Percentiles rank a stretch among this genome's conserved stretches.
phyloP scores from a whole-genome alignment of 2,113 vertebrate species.

The Mesoclemmys tuberculata region DNA sequence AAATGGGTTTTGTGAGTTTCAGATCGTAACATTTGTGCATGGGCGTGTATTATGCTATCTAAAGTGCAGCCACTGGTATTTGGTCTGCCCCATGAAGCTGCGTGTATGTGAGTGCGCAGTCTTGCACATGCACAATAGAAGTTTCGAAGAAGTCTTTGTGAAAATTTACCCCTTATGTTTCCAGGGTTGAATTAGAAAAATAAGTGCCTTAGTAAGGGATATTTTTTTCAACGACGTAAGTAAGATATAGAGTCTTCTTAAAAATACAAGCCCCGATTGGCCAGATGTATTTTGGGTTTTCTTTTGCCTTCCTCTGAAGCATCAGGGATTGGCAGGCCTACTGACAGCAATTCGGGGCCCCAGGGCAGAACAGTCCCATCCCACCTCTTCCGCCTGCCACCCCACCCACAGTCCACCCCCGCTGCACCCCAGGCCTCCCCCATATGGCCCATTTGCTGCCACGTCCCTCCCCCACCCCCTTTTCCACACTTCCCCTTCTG shows the following conservation, averaged over 20 bases:
- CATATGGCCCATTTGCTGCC: too few relatives aligned
- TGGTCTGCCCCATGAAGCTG: not conserved
- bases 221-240: rapidly evolving
- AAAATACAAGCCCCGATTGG: rapidly evolving
- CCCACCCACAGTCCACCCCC: too few relatives aligned
- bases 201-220: not conserved
- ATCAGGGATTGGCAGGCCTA: not conserved
- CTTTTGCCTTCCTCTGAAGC: not conserved
- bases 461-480: too few relatives aligned
- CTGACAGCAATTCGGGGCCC: too few relatives aligned
- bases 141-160: not conserved
- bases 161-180: not conserved
- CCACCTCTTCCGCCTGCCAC: too few relatives aligned
- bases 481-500: too few relatives aligned
- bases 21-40: rapidly evolving
- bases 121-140: not conserved
- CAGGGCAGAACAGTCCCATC: too few relatives aligned
- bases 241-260: not conserved
- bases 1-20: rapidly evolving
- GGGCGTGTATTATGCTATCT: rapidly evolving
- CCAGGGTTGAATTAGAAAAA: rapidly evolving
- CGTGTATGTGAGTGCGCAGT: rapidly evolving
- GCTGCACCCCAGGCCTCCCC: too few relatives aligned
- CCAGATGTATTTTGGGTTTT: not conserved
- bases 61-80: rapidly evolving